Base-by-base conservation (phyloP, 2,113 vertebrate species). In the Apteryx mantelli region DNA sequence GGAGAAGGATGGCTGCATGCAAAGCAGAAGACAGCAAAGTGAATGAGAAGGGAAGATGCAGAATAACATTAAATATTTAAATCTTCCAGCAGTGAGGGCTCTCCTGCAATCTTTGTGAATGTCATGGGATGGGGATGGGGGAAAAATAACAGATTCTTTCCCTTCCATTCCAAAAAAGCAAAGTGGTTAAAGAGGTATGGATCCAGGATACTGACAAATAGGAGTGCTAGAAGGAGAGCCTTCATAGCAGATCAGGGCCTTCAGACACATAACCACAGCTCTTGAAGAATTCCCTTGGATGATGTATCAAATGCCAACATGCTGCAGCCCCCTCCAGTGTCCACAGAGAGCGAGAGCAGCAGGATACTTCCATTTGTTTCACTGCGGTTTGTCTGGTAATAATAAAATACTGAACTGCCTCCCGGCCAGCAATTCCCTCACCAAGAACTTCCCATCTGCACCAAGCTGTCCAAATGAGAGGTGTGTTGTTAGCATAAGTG, bases 291-390 rank as follows among this genome's bases (percentile, higher is more conserved):
- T 56, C 14, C 13, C 42, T 60, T 61, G 82, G 25, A 7, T 18
- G 28, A 56, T 28, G 56, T 34, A 63, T 34, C 10, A 2, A 21
- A 2, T 3, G 83, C 25, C 13, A 22, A 19, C 38, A 46, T 88
- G 70, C 64, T 91, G 85, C 82, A 83, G 93, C 95, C 94, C 97
- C 97, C 95, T 94, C 96, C 85, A 18, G 91, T 91, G 96, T 94
- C 83, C 86, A 3, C 61, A 26, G 53, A 15, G 6, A 91, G 88
- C 69, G 92, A 82, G 81, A 91, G 63, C 92, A 80, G 17, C 68
- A 13, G 58, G 21, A 70, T 3, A 2, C 17, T 32, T 38, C 76
- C 52, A 11, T 38, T 22, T 38, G 3, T 3, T 44, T 74, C 74
- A 3, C 44, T 30, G 68, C 18, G 0, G 36, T 75, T 91, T 34